Evolutionary conservation across 2,113 vertebrate species (phyloP).

Genomic region (Lampris incognitus): DNA sequence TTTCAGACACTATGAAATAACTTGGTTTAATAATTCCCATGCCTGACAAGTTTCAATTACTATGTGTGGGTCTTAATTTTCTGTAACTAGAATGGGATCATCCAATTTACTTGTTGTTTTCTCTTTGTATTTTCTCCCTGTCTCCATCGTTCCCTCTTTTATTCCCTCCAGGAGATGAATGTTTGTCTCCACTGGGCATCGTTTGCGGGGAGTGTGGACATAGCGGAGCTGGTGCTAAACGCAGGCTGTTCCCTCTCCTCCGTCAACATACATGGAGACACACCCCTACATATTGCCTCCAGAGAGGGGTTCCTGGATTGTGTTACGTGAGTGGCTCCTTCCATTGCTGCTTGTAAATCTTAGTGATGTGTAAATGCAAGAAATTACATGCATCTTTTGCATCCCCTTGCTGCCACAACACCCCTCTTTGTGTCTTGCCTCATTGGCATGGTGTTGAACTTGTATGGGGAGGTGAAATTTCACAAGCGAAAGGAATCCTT

Average conservation of each 20-base stretch:
- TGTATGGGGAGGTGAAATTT: no score
- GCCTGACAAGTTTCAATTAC: background rate
- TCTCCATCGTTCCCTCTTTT: background rate
- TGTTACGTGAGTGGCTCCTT: conserved; percentile 85
- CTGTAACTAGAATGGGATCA: no score
- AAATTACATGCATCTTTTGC: background rate
- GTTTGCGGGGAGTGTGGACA: conserved; percentile 90
- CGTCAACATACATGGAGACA: conserved; percentile 91
- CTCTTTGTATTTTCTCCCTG: no score
- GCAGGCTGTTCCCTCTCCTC: conserved; percentile 88
- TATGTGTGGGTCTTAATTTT: background rate
- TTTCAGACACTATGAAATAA: background rate
- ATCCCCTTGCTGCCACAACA: no score
- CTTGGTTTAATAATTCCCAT: background rate
- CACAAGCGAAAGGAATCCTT: no score
- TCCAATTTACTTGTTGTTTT: no score
- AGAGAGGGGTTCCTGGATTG: conserved; percentile 90
- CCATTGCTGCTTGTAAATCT: background rate
- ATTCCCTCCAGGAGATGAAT: conserved; percentile 86
- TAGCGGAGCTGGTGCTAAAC: conserved; percentile 90
- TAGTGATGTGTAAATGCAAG: background rate
- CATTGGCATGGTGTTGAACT: no score
- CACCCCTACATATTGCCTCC: conserved; percentile 90
- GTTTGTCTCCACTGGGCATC: conserved; percentile 94
- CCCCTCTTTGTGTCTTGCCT: no score